Evolutionary conservation across 2,888 invertebrate genomes (phyloP).

Genomic region (Hybos culiciformis): DNA sequence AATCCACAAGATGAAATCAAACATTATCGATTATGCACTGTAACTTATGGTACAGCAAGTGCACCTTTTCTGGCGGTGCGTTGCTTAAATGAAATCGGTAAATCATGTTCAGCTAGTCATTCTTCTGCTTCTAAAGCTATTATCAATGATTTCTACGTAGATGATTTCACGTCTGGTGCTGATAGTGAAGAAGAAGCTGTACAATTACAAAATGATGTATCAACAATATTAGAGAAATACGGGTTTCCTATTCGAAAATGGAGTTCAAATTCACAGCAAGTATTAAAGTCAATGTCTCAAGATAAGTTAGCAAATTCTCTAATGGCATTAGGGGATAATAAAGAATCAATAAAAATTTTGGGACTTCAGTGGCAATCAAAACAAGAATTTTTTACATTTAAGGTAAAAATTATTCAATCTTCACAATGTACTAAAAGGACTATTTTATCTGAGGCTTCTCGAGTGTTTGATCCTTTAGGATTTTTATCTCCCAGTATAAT

Average conservation of each 20-base stretch:
- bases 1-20: conserved; percentile 2
- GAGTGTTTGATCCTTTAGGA: background rate
- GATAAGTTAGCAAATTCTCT: conserved; percentile 5
- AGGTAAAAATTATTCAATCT: background rate
- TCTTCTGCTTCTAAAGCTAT: conserved; percentile 12
- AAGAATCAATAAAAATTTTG: conserved; percentile 7
- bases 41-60: conserved; percentile 15
- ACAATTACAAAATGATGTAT: conserved; percentile 9
- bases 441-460: background rate
- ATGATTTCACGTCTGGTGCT: conserved; percentile 15
- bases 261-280: conserved; percentile 8
- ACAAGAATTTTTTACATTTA: conserved; percentile 4
- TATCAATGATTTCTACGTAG: conserved; percentile 14
- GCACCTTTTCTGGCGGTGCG: conserved; percentile 16
- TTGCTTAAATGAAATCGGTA: conserved; percentile 12
- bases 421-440: background rate
- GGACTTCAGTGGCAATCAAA: conserved; percentile 9
- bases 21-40: conserved; percentile 9
- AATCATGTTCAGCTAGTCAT: conserved; percentile 5
- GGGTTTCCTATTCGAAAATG: conserved; percentile 13
- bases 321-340: background rate
- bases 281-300: conserved; percentile 6
- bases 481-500: background rate
- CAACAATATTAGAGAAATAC: conserved; percentile 4
- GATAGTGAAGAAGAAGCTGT: conserved; percentile 10